Conservation (phyloP, 2,113 vertebrate species). For the Salvelinus sp. region DNA sequence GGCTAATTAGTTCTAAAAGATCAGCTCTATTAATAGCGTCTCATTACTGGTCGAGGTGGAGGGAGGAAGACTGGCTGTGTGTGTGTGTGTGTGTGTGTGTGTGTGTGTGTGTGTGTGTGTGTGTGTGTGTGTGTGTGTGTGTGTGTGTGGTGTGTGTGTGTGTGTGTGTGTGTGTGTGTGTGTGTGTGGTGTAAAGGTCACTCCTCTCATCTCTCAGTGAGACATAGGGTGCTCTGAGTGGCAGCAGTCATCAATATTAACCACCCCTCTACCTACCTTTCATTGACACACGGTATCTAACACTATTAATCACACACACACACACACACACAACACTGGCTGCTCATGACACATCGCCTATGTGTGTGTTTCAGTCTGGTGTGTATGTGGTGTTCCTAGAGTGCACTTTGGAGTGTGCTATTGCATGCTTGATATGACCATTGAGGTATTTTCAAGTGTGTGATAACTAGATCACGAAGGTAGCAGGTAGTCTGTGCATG, state of each 20-base stretch:
- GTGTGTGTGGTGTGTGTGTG: not conserved
- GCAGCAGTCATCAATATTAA: constrained; percentile 76
- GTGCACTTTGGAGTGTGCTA: too few species aligned
- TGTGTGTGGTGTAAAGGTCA: constrained; percentile 62
- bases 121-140: constrained; percentile 20
- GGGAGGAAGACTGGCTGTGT: not conserved
- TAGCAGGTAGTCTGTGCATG: too few species aligned
- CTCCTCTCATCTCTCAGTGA: constrained; percentile 66
- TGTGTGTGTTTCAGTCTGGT: too few species aligned
- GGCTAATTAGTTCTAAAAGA: constrained; percentile 10
- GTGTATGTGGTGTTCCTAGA: too few species aligned
- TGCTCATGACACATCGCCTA: too few species aligned
- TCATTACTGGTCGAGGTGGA: constrained; percentile 7
- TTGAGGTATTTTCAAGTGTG: too few species aligned
- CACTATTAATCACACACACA: constrained; percentile 7
- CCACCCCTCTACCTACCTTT: constrained; percentile 66
- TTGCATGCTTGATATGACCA: too few species aligned
- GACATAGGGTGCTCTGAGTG: constrained; percentile 49
- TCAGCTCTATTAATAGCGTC: constrained; percentile 12
- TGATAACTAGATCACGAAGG: too few species aligned
- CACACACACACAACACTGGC: constrained; percentile 15
- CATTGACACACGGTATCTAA: constrained; percentile 43
- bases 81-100: constrained; percentile 31
- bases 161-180: constrained; percentile 32
- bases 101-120: constrained; percentile 9